phyloP scores from a whole-genome alignment of 1,140 invertebrate genomes.

The Drosophila paulistorum region DNA sequence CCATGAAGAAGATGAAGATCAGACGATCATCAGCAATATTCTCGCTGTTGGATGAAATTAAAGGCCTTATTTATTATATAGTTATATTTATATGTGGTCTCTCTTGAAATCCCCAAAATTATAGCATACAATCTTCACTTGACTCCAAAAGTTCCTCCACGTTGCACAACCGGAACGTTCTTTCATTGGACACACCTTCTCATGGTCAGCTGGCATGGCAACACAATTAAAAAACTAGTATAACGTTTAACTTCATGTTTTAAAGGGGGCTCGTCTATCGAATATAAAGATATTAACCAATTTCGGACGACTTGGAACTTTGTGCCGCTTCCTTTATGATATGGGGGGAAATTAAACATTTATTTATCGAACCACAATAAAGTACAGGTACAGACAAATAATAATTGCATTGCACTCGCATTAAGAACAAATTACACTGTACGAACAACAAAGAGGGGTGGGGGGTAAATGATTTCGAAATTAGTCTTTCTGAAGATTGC shows the following conservation, averaged over 20 bases:
- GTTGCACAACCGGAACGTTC: not conserved
- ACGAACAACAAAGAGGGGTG: not conserved
- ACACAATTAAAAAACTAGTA: not conserved
- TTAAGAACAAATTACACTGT: slow-evolving; percentile 6
- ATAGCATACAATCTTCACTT: too few species aligned
- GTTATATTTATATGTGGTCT: too few species aligned
- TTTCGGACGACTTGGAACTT: not conserved
- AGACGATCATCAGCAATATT: too few species aligned
- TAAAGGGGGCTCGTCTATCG: not conserved
- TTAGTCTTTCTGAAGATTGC: slow-evolving; percentile 26
- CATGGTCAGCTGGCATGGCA: not conserved
- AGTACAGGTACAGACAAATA: not conserved
- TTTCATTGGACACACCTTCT: not conserved
- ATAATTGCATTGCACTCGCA: slow-evolving; percentile 5
- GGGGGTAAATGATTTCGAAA: not conserved
- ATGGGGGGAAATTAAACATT: not conserved
- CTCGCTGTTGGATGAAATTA: too few species aligned
- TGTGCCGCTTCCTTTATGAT: not conserved
- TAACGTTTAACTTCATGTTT: not conserved
- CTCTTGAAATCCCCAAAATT: too few species aligned
- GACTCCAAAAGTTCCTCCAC: not conserved
- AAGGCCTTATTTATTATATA: too few species aligned
- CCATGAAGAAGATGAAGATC: too few species aligned
- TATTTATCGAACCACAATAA: slow-evolving; percentile 1
- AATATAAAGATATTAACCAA: not conserved